These are phyloP conservation scores for Dysmachus trigonus DNA, from an alignment of 2,888 invertebrate genomes.

Conservation along the genomic window DNA sequence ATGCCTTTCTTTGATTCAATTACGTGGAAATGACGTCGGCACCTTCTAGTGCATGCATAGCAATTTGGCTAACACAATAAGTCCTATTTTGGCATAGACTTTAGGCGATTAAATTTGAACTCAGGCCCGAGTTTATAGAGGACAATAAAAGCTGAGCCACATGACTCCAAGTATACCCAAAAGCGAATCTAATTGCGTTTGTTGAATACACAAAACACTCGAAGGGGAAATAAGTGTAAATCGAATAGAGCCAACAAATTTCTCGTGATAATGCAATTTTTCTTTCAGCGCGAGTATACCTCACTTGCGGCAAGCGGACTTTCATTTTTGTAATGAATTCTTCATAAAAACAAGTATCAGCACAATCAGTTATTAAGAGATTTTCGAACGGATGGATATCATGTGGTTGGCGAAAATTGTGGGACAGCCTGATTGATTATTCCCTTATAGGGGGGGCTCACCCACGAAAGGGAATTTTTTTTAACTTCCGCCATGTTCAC, in stretches of 20 bases:
- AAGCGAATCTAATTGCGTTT: neutral
- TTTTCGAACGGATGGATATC: neutral
- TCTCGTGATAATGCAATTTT: neutral
- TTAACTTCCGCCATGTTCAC: neutral
- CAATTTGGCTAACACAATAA: neutral
- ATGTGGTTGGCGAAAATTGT: neutral
- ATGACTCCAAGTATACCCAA: neutral
- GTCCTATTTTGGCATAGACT: neutral
- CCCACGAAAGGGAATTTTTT: neutral
- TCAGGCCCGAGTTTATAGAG: neutral
- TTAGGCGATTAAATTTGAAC: neutral
- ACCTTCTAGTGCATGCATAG: neutral
- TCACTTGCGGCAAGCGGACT: neutral
- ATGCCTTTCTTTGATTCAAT: neutral
- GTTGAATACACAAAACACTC: neutral
- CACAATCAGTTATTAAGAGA: neutral
- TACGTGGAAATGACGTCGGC: neutral
- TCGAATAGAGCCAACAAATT: neutral
- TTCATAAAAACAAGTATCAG: neutral
- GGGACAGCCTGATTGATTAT: neutral
- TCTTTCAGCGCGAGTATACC: neutral
- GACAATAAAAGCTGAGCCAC: neutral
- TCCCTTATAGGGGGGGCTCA: neutral
- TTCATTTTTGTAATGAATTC: neutral
- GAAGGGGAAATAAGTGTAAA: neutral